Base-by-base conservation (phyloP, 2,113 vertebrate species). In the Dryoscopus gambensis region DNA sequence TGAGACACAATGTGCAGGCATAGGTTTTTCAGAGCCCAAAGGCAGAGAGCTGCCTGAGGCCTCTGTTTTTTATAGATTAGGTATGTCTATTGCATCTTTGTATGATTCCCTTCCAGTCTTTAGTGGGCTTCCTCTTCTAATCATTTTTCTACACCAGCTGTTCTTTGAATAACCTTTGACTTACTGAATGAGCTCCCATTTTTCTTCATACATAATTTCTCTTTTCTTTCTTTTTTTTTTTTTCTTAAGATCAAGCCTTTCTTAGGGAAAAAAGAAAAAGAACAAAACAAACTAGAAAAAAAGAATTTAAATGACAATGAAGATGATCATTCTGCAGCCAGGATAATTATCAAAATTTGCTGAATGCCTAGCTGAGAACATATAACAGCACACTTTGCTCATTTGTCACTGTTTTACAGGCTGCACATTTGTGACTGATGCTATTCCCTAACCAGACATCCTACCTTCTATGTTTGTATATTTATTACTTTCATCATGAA, bases 61-160 rank as follows among this genome's bases (percentile, higher is more conserved):
- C 77, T 49, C 60, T 64, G 49, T 2, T 50, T 81, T 80, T 75
- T 56, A 60, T 11, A 86, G 56, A 88, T 88, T 63, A 96, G 49
- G 40, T 62, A 79, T 1, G 30, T 89, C 84, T 85, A 31, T 3
- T 35, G 71, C 78, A 88, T 67, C 71, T 86, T 78, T 81, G 50
- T 56, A 52, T 25, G 39, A 93, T 81, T 90, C 53, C 75, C 64
- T 62, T 95, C 79, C 83, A 84, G 85, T 73, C 92, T 92, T 95
- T 10, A 92, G 64, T 57, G 73, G 69, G 80, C 25, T 96, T 89
- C 92, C 86, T 81, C 96, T 90, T 94, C 92, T 96, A 95, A 93
- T 96, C 85, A 96, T 96, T 94, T 95, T 87, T 81, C 85, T 89
- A 77, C 83, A 94, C 76, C 95, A 95, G 93, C 90, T 96, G 96